Evolutionary conservation across 2,113 vertebrate genomes (phyloP), one percentile per base, ranked within the genome.

Genomic region (Chlorodrepanis virens): DNA sequence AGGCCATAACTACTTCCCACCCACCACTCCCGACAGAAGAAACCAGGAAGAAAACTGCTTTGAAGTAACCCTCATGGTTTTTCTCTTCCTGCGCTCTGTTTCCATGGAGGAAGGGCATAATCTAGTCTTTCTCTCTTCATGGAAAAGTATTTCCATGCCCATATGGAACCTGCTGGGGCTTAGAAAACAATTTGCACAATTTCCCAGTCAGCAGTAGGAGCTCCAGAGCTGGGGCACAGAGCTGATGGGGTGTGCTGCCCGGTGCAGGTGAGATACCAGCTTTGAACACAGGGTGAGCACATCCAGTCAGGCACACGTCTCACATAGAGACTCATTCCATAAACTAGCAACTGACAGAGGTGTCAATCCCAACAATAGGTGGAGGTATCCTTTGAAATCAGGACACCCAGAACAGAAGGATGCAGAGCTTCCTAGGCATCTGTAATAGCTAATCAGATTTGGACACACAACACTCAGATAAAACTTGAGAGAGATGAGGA

Each of bases 211-310:
- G 57, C 72, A 63, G 59, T 17, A 42, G 42, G 57, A 56, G 56
- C 69, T 71, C 57, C 59, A 63, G 54, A 64, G 78, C 18, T 42
- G 63, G 23, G 33, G 10, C 59, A 83, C 45, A 54, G 69, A 56
- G 31, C 17, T 59, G 77, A 45, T n/a, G 35, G 25, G 68, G 72
- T 75, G 22, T 40, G 50, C 47, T 53, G 21, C 35, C 37, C 61
- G 21, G 14, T 19, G n/a, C 57, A 68, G 61, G 9, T 33, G 57
- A 57, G 28, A 40, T 6, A 52, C 24, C 63, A 81, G 23, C 20
- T 84, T 11, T 33, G 21, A 90, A 56, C 0, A 0, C 18, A 56
- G 49, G 40, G 31, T 2, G 25, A 37, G 15, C 0, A 0, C 0
- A 0, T 19, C 50, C 37, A 29, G 54, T 18, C 3, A 2, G 24